Conservation (phyloP, 2,888 invertebrate genomes). For the Julus scanicus region DNA sequence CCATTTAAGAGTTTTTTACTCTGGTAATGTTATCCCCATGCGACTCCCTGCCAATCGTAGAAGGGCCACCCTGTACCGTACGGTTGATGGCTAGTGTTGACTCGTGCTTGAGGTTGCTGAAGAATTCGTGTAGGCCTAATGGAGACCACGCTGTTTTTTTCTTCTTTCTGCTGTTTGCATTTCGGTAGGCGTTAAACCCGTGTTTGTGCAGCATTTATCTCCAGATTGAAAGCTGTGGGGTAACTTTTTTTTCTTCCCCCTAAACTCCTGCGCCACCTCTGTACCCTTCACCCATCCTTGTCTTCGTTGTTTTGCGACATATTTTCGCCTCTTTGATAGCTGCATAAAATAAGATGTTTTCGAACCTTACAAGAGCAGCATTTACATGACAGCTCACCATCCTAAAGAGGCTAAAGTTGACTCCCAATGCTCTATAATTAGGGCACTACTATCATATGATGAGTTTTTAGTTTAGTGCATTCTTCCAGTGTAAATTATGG, state of each 20-base stretch:
- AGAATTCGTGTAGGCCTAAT: slow-evolving; percentile 42
- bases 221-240: slow-evolving; percentile 34
- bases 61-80: too few relatives aligned
- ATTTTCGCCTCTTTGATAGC: slow-evolving; percentile 7
- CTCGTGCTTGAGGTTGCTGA: slow-evolving; percentile 6
- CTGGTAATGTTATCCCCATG: too few relatives aligned
- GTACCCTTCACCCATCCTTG: background rate
- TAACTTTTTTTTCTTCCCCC: background rate
- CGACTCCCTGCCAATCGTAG: too few relatives aligned
- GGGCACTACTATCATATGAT: too few relatives aligned
- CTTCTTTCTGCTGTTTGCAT: background rate
- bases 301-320: background rate
- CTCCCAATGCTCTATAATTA: too few relatives aligned
- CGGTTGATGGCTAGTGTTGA: background rate
- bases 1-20: too few relatives aligned
- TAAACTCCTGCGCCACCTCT: background rate
- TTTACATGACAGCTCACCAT: too few relatives aligned
- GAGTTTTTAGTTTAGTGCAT: too few relatives aligned
- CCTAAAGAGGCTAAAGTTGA: too few relatives aligned
- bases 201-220: slow-evolving; percentile 24
- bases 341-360: background rate
- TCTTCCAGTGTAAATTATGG: too few relatives aligned
- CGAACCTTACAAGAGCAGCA: background rate
- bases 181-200: background rate
- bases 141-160: slow-evolving; percentile 31